These are phyloP conservation scores for Crenichthys baileyi DNA, from an alignment of 2,797 vertebrate species.

Conservation along the genomic window DNA sequence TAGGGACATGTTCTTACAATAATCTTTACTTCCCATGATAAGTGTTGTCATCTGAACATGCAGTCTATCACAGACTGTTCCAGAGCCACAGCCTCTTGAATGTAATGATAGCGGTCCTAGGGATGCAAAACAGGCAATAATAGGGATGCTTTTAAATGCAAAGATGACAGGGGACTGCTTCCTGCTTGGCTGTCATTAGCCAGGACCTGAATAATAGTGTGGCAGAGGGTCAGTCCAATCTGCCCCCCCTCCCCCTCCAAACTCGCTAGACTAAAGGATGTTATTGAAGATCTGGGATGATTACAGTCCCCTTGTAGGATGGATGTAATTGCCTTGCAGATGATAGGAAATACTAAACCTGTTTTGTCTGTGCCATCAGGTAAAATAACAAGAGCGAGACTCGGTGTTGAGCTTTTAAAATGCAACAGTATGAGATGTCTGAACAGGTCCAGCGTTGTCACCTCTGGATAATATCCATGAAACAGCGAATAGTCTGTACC, in stretches of 20 bases:
- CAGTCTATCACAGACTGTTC: not conserved
- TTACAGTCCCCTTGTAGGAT: conserved; percentile 55
- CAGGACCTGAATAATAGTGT: conserved; percentile 61
- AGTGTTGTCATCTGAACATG: not conserved
- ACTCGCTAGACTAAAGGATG: conserved; percentile 76
- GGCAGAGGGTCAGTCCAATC: conserved; percentile 58
- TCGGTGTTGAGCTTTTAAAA: conserved; percentile 18
- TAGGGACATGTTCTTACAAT: not conserved
- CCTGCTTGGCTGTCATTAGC: conserved; percentile 75
- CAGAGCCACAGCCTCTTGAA: conserved; percentile 23
- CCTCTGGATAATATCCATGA: conserved; percentile 22
- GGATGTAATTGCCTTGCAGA: conserved; percentile 55
- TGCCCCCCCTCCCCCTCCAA: conserved; percentile 44
- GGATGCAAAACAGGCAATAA: conserved; percentile 69
- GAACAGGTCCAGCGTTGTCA: conserved; percentile 31
- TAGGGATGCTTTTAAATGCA: conserved; percentile 65
- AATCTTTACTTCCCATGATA: not conserved
- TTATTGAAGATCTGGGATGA: conserved; percentile 67
- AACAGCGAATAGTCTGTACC: conserved; percentile 53
- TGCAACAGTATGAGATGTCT: conserved; percentile 20
- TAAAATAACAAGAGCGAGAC: conserved; percentile 27
- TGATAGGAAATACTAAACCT: conserved; percentile 64
- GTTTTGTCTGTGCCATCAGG: conserved; percentile 21
- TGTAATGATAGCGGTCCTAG: conserved; percentile 64
- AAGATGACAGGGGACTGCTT: conserved; percentile 71